Base-by-base conservation (phyloP, 1,140 invertebrate species). In the Brachionus rotundiformis region DNA sequence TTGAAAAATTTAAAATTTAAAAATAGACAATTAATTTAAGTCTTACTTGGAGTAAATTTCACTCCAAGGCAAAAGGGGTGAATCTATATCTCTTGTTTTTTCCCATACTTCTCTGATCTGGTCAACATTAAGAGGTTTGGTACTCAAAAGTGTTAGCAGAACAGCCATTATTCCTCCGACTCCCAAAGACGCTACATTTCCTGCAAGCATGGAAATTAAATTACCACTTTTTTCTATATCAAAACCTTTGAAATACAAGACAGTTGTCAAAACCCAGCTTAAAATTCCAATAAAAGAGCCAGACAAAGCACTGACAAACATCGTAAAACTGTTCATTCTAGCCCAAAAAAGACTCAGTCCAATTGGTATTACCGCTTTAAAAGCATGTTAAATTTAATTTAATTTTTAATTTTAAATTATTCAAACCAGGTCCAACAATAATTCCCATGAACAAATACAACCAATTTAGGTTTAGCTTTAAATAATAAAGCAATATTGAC, bases 61-160 rank as follows among this genome's bases (percentile, higher is more conserved):
- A 27, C 86, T 86, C 88, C 88, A 89, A 0, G 88, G 88, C 49
- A 81, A 83, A 1, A 89, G 83, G 3, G 88, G 88, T 81, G 87
- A 89, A 83, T 89, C 88, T 11, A 89, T 89, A 77, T 89, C 87
- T 76, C 88, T 82, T 3, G 88, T 89, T 61, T 84, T 86, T 76
- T 89, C 88, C 88, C 88, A 89, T 0, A 87, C 84, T 59, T 86
- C 86, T 3, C 61, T 25, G 27, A 81, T 65, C 31, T 81, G 59
- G 6, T 76, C 65, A 0, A 61, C 33, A 13, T 82, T 82, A 27
- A 83, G 83, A 6, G 82, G 23, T 23, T 83, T 82, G 31, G 85
- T 85, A 13, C 84, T 86, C 8, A 85, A 16, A 1, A 88, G 41
- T 59, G 85, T 86, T 6, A 87, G 84, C 6, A 86, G 19, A 1